phyloP scores from a whole-genome alignment of 2,113 vertebrate genomes.

The Lagenorhynchus albirostris region DNA sequence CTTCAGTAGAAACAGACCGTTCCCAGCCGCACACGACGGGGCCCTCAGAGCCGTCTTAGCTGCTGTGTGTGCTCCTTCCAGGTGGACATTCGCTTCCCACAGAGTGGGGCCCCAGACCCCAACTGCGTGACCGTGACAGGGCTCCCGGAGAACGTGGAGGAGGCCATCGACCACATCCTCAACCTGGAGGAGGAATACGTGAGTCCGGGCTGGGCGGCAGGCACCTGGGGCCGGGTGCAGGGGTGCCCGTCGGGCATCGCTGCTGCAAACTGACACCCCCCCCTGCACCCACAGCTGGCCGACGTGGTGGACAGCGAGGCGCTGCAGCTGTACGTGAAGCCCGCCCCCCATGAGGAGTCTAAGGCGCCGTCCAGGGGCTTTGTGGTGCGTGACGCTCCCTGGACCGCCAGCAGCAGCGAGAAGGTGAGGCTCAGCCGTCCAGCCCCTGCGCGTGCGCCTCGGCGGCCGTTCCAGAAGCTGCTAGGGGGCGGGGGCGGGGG shows the following conservation, averaged over 20 bases:
- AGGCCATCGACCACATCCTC: conserved; percentile 97
- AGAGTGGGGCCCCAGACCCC: conserved; percentile 93
- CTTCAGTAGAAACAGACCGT: accelerated
- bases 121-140: conserved; percentile 96
- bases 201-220: conserved; percentile 66
- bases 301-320: conserved; percentile 95
- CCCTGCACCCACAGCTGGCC: conserved; percentile 83
- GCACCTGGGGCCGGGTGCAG: background rate
- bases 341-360: conserved; percentile 87
- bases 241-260: no score
- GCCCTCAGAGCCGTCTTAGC: background rate
- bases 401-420: conserved; percentile 88
- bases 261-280: background rate
- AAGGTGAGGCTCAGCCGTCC: conserved; percentile 83
- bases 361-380: conserved; percentile 95
- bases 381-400: conserved; percentile 98
- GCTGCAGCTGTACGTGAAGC: conserved; percentile 94
- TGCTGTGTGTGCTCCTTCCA: conserved; percentile 48
- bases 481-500: background rate
- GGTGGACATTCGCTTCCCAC: conserved; percentile 98
- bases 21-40: accelerated
- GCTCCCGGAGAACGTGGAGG: conserved; percentile 96
- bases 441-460: accelerated
- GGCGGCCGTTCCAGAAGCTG: accelerated
- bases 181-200: conserved; percentile 99